Conservation (phyloP, 2,797 vertebrate species). For the Astyanax mexicanus region DNA sequence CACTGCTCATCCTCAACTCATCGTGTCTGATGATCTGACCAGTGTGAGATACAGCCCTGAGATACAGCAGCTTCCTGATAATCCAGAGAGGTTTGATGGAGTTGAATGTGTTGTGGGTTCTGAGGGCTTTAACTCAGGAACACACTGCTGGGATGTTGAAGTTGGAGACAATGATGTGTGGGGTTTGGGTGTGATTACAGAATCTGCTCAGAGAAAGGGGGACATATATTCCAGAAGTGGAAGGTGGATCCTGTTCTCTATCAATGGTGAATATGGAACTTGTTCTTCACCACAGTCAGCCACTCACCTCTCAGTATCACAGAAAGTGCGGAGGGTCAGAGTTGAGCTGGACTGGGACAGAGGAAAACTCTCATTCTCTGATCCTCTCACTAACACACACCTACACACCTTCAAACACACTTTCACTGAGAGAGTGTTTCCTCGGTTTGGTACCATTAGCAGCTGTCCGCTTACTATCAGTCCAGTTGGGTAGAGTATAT, state of each 20-base stretch:
- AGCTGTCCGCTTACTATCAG: background rate
- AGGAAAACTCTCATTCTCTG: slow-evolving; percentile 49
- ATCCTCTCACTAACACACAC: slow-evolving; percentile 40
- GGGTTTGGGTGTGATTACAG: slow-evolving; percentile 46
- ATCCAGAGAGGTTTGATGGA: slow-evolving; percentile 52
- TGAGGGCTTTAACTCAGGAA: slow-evolving; percentile 48
- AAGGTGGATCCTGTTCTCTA: slow-evolving; percentile 45
- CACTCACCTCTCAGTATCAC: background rate
- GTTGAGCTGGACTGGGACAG: slow-evolving; percentile 52
- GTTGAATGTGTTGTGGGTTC: slow-evolving; percentile 39
- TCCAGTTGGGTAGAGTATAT: background rate
- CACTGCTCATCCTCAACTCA: slow-evolving; percentile 45
- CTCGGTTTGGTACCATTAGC: slow-evolving; percentile 30
- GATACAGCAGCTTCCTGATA: slow-evolving; percentile 45
- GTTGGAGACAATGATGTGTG: slow-evolving; percentile 42
- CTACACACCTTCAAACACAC: slow-evolving; percentile 46
- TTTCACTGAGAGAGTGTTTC: slow-evolving; percentile 33
- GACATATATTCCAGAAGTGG: slow-evolving; percentile 17
- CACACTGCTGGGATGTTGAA: slow-evolving; percentile 54
- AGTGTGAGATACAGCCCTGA: slow-evolving; percentile 40
- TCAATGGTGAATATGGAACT: slow-evolving; percentile 14
- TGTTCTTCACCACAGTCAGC: slow-evolving; percentile 3
- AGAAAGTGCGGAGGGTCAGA: slow-evolving; percentile 48
- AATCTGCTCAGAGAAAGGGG: slow-evolving; percentile 44
- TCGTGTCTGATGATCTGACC: slow-evolving; percentile 54